Percentiles rank a stretch among this genome's conserved stretches.
Conservation (phyloP, 2,888 invertebrate genomes). For the Reticulitermes lucifugus region DNA sequence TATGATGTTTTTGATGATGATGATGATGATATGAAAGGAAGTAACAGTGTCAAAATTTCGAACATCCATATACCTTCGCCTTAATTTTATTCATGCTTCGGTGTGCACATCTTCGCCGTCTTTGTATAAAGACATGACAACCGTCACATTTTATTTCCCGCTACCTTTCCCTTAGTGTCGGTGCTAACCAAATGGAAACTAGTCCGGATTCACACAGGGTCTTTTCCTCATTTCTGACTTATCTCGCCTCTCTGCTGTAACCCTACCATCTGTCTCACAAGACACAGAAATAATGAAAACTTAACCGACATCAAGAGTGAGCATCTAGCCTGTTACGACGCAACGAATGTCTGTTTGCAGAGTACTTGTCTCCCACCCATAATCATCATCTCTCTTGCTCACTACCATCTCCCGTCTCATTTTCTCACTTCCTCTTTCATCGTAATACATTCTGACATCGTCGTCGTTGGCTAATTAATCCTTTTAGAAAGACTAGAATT, state of each 20-base stretch:
- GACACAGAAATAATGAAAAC: conserved; percentile 24
- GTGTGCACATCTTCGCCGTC: not conserved
- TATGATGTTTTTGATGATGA: no score
- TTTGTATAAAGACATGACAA: not conserved
- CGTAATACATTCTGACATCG: conserved; percentile 38
- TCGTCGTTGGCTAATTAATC: conserved; percentile 59
- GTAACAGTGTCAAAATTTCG: not conserved
- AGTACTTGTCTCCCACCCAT: not conserved
- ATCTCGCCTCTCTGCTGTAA: not conserved
- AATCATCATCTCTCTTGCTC: not conserved
- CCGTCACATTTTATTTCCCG: no score
- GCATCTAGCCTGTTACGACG: not conserved
- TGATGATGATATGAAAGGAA: not conserved
- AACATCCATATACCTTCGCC: not conserved
- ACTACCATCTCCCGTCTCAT: not conserved
- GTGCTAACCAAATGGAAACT: not conserved
- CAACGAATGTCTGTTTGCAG: not conserved
- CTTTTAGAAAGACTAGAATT: conserved; percentile 61
- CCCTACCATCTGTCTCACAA: not conserved
- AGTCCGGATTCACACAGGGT: not conserved
- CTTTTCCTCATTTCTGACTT: conserved; percentile 1
- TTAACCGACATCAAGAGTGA: conserved; percentile 30
- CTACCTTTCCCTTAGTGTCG: not conserved
- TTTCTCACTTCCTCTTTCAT: conserved; percentile 30
- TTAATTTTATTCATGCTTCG: not conserved